These are phyloP conservation scores for Peribatodes rhomboidaria DNA, from an alignment of 2,888 invertebrate species.

Conservation along the genomic window DNA sequence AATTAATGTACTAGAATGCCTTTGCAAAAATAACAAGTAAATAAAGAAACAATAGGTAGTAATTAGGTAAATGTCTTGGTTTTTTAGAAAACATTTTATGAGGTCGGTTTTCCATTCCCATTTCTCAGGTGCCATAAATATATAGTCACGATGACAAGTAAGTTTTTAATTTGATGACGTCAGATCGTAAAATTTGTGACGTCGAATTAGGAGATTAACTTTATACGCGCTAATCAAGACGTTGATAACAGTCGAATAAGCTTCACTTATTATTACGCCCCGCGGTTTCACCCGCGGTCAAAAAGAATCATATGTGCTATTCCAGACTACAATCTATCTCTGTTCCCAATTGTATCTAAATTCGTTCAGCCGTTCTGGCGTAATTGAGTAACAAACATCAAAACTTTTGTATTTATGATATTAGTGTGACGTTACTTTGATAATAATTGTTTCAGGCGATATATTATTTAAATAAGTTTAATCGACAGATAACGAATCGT, in stretches of 20 bases:
- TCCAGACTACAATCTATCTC: too few species aligned
- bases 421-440: too few species aligned
- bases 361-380: too few species aligned
- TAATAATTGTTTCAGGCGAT: too few species aligned
- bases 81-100: conserved; percentile 2
- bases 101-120: not conserved
- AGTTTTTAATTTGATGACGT: not conserved
- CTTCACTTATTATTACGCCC: too few species aligned
- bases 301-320: too few species aligned
- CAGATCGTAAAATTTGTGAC: not conserved
- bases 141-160: conserved; percentile 3
- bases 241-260: not conserved
- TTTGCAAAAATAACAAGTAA: conserved; percentile 61
- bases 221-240: conserved; percentile 2
- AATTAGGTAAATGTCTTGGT: not conserved
- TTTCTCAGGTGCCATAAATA: not conserved
- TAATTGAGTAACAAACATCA: too few species aligned
- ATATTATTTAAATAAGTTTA: too few species aligned
- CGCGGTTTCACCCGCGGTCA: too few species aligned
- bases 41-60: not conserved
- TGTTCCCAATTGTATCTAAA: too few species aligned
- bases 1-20: conserved; percentile 68
- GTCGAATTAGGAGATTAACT: not conserved
- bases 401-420: too few species aligned
- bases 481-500: too few species aligned